Evolutionary conservation across 92 coral and sea anemone genomes (phyloP), one percentile per base, ranked within the genome.

Genomic region (Heliopora coerulea): DNA sequence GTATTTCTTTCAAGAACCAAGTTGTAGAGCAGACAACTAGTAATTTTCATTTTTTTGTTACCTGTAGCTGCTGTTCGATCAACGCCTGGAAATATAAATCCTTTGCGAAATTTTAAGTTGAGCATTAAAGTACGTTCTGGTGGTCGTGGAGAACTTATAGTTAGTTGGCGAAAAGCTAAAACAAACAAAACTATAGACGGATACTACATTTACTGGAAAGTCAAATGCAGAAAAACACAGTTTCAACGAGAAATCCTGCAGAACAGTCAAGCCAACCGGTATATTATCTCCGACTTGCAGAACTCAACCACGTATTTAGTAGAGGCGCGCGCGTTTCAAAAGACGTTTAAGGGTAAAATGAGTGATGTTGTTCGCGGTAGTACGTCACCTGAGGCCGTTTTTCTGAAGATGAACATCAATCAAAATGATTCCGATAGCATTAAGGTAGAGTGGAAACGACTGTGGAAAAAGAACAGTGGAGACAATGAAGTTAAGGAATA

Each of bases 301-400:
- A 82, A 88, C 9, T 90, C 91, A 30, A 86, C 91, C 9, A 88
- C 68, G 49, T 93, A 93, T 81, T 78, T 44, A 40, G 83, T 93
- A 42, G 72, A 73, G 40, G 85, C 90, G 28, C 86, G 83, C 48
- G 79, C 84, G n/a, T 81, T 72, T 52, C 84, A 44, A 59, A 49
- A 76, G 26, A 49, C 68, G 5, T 44, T 78, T 62, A 74, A 49
- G 65, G 81, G 89, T 37, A 80, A 80, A 0, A 79, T 42, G 70
- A 88, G 97, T 59, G 59, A 65, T 21, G 49, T 65, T 1, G 75
- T 57, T 21, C 32, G 63, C 26, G 80, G 76, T n/a, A 75, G 57
- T 1, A 93, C 98, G 26, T 75, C 77, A 14, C 64, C 32, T 8
- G 39, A 74, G 41, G 79, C 82, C 28, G 83, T 56, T 32, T 86